phyloP scores from a whole-genome alignment of 1,140 invertebrate species.

The Hypsibius dujardini region DNA sequence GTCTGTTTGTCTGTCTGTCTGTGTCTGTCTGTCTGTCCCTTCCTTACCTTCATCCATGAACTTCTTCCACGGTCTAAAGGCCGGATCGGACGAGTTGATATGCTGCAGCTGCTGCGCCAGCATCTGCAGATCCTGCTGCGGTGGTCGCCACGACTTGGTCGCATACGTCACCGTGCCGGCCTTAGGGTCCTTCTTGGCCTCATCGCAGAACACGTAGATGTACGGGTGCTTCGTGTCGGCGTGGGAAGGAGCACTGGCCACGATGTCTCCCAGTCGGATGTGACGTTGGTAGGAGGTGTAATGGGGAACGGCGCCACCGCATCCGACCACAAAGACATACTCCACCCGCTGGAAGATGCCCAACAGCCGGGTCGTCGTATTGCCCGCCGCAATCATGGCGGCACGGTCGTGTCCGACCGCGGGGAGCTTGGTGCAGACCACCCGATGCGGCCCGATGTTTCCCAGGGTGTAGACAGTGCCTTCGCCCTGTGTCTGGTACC shows the following conservation, averaged over 20 bases:
- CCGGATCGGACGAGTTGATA: conserved; percentile 26
- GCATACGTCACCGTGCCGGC: conserved; percentile 47
- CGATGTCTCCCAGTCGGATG: conserved; percentile 84
- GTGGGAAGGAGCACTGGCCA: conserved; percentile 54
- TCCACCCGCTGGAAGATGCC: conserved; percentile 72
- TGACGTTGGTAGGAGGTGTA: conserved; percentile 88
- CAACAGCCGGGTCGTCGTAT: conserved; percentile 63
- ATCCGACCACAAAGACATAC: conserved; percentile 87
- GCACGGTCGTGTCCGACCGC: conserved; percentile 79
- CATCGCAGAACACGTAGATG: conserved; percentile 60
- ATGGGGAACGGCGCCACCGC: conserved; percentile 88
- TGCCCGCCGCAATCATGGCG: conserved; percentile 80
- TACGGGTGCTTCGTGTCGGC: conserved; percentile 35
- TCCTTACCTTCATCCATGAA: conserved; percentile 56
- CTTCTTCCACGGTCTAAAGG: conserved; percentile 35
- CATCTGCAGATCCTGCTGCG: conserved; percentile 56
- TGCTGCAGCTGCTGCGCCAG: conserved; percentile 48
- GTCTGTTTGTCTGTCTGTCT: too few relatives aligned
- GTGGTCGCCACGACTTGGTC: conserved; percentile 65
- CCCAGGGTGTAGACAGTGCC: conserved; percentile 96
- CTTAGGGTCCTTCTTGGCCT: conserved; percentile 37
- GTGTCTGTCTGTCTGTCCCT: too few relatives aligned
- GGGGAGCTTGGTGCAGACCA: conserved; percentile 89
- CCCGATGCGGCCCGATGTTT: conserved; percentile 82
- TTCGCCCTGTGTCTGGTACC: conserved; percentile 88